A percentile compares a stretch with the other conserved stretches of the same genome.
Conservation (phyloP, 2,113 vertebrate genomes). For the Cyprinodon variegatus region DNA sequence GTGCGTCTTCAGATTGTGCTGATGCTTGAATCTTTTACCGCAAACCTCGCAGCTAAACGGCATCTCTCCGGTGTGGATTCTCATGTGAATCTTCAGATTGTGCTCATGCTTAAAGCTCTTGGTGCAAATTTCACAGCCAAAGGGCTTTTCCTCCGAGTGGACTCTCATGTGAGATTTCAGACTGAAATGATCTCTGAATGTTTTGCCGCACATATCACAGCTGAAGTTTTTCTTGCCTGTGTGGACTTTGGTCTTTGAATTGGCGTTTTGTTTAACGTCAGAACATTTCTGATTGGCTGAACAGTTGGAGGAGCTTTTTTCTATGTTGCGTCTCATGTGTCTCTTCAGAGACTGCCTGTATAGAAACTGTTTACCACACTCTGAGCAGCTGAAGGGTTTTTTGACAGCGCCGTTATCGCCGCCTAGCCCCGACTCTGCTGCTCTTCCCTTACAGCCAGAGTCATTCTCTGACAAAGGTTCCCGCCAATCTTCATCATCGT, state of each 20-base stretch:
- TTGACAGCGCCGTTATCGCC: not conserved
- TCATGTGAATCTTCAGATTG: slow-evolving; percentile 24
- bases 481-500: slow-evolving; percentile 4
- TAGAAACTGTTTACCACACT: slow-evolving; percentile 16
- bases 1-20: slow-evolving; percentile 23
- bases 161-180: slow-evolving; percentile 16
- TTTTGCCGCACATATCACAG: slow-evolving; percentile 29
- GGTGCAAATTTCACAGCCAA: slow-evolving; percentile 19
- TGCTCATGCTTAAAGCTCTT: slow-evolving; percentile 29
- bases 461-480: slow-evolving; percentile 2
- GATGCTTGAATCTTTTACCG: slow-evolving; percentile 31
- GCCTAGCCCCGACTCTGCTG: not conserved
- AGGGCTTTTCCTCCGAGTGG: slow-evolving; percentile 17
- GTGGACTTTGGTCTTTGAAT: not conserved
- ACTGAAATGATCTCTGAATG: slow-evolving; percentile 5
- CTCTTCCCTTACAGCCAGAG: too few relatives aligned
- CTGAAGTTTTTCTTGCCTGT: slow-evolving; percentile 22
- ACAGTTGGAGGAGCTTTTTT: slow-evolving; percentile 17
- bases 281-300: slow-evolving; percentile 7
- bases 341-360: slow-evolving; percentile 29
- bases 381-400: slow-evolving; percentile 21
- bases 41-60: slow-evolving; percentile 32
- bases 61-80: slow-evolving; percentile 28
- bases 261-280: not conserved
- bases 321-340: slow-evolving; percentile 38